Conservation (phyloP, 2,797 vertebrate species). For the Chrosomus eos region DNA sequence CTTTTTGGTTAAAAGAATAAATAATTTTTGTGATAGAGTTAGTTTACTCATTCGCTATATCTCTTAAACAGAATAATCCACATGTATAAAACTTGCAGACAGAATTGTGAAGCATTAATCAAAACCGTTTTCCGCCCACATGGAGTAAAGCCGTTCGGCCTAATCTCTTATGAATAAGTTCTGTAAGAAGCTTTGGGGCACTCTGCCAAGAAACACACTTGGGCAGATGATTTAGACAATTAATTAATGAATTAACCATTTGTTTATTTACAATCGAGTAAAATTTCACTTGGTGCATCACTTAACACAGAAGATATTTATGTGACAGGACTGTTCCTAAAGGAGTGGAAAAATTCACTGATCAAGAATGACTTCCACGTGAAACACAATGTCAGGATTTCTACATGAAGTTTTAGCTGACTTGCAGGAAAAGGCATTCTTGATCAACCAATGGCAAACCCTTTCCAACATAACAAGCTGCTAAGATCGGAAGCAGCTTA, state of each 20-base stretch:
- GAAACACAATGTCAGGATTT: slow-evolving; percentile 33
- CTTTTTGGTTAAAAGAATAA: slow-evolving; percentile 1
- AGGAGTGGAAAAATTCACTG: background rate
- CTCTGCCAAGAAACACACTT: slow-evolving; percentile 35
- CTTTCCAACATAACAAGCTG: slow-evolving; percentile 64
- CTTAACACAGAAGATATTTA: background rate
- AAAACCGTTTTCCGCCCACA: slow-evolving; percentile 56
- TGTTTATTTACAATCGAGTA: background rate
- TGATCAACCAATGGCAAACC: slow-evolving; percentile 69
- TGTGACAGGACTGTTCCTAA: background rate
- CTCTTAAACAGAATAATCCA: slow-evolving; percentile 25
- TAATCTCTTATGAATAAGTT: slow-evolving; percentile 75
- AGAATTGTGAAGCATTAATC: slow-evolving; percentile 15
- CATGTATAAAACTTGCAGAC: slow-evolving; percentile 1
- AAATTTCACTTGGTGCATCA: background rate
- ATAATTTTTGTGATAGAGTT: background rate
- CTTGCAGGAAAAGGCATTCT: slow-evolving; percentile 65
- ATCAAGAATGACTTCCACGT: background rate
- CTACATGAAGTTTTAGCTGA: slow-evolving; percentile 51
- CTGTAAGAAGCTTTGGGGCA: slow-evolving; percentile 68
- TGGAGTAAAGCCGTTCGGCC: slow-evolving; percentile 61
- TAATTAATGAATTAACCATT: background rate
- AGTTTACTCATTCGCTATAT: background rate
- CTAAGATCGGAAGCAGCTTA: slow-evolving; percentile 73
- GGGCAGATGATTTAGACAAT: slow-evolving; percentile 27